A percentile compares a stretch with the other conserved stretches of the same genome.
Conservation (phyloP, 2,113 vertebrate species). For the Hippocampus mohnikei region DNA sequence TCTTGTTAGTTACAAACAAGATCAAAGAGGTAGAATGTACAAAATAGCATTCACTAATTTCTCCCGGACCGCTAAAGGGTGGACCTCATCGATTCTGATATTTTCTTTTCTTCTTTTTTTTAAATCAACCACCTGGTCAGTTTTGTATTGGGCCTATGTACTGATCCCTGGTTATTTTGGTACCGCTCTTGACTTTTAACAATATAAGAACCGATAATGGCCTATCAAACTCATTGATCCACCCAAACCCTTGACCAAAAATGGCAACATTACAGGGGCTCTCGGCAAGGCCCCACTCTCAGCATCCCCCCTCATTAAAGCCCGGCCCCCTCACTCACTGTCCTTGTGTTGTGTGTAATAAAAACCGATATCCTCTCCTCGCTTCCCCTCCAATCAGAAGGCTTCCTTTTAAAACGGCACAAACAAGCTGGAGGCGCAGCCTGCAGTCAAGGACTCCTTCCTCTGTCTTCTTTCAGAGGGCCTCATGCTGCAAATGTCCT, state of each 20-base stretch:
- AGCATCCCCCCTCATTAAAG: slow-evolving; percentile 53
- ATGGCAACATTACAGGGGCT: slow-evolving; percentile 27
- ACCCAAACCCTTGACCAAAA: slow-evolving; percentile 16
- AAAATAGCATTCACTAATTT: too few species aligned
- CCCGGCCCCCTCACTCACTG: slow-evolving; percentile 4
- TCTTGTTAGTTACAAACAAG: too few species aligned
- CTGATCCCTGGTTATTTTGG: background rate
- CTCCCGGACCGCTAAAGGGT: too few species aligned
- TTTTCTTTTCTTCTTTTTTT: too few species aligned
- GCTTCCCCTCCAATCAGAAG: slow-evolving; percentile 20
- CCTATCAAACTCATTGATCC: slow-evolving; percentile 8
- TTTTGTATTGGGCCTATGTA: too few species aligned
- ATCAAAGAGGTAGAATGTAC: too few species aligned
- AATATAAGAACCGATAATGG: too few species aligned
- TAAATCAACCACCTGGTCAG: too few species aligned
- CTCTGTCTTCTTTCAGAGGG: slow-evolving; percentile 47
- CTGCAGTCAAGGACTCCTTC: slow-evolving; percentile 62
- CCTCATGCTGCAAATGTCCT: slow-evolving; percentile 32
- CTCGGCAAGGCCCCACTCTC: slow-evolving; percentile 34
- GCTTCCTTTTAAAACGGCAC: slow-evolving; percentile 37
- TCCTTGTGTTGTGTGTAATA: slow-evolving; percentile 25
- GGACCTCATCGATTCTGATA: too few species aligned
- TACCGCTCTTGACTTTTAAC: background rate
- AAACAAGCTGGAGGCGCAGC: slow-evolving; percentile 59
- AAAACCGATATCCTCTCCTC: slow-evolving; percentile 25